Conservation (phyloP, 2,888 invertebrate species). For the Zelleria hepariella region DNA sequence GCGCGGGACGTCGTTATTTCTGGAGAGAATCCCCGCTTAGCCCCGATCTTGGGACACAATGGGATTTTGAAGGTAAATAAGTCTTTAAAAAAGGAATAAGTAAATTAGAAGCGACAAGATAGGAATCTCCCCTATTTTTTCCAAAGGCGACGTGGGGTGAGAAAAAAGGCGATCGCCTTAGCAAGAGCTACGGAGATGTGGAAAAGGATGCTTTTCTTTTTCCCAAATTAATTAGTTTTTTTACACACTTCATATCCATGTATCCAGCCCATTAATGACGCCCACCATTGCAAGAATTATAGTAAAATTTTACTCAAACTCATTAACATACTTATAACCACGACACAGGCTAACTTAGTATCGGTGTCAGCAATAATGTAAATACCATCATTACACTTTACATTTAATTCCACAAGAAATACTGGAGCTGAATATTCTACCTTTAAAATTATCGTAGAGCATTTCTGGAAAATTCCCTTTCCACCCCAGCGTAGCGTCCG, state of each 20-base stretch:
- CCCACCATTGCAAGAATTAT: no score
- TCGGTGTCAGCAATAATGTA: no score
- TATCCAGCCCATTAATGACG: no score
- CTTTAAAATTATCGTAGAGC: neutral
- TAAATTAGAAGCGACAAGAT: conserved; percentile 85
- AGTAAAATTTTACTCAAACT: no score
- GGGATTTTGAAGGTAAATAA: conserved; percentile 79
- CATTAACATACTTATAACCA: no score
- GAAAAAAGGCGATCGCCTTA: conserved; percentile 67
- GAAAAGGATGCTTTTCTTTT: conserved; percentile 19
- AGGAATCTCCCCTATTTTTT: conserved; percentile 80
- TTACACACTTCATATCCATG: no score
- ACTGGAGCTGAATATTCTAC: no score
- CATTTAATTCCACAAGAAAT: no score
- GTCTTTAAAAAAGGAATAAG: conserved; percentile 82
- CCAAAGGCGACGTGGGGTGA: conserved; percentile 52
- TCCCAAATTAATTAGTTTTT: no score
- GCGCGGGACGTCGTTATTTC: conserved; percentile 53
- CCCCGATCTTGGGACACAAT: conserved; percentile 59
- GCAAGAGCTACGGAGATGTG: conserved; percentile 31
- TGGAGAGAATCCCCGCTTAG: conserved; percentile 40
- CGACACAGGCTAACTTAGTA: no score
- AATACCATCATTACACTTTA: no score
- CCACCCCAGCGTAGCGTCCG: conserved; percentile 23
- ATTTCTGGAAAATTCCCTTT: conserved; percentile 23